Conservation (phyloP, 2,888 invertebrate species). For the Nomada hirtipes region DNA sequence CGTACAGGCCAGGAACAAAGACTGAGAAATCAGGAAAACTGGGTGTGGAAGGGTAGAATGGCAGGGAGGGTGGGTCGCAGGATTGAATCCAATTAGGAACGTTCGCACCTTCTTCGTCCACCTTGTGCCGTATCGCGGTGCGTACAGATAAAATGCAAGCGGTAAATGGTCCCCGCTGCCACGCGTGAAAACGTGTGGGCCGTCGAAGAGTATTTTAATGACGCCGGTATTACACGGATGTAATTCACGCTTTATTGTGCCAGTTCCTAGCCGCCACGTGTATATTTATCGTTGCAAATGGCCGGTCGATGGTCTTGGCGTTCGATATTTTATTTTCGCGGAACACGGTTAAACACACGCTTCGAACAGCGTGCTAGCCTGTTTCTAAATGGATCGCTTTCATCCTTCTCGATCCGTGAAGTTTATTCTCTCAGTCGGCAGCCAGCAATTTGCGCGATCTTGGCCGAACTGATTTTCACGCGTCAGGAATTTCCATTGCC, state of each 20-base stretch:
- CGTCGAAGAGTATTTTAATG: conserved; percentile 53
- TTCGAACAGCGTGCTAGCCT: background rate
- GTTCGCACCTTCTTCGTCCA: conserved; percentile 50
- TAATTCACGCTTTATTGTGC: conserved; percentile 57
- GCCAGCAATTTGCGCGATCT: conserved; percentile 28
- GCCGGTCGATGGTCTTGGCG: conserved; percentile 25
- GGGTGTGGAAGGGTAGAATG: too few relatives aligned
- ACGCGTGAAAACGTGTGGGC: conserved; percentile 41
- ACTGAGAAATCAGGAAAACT: background rate
- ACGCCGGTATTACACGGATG: conserved; percentile 41
- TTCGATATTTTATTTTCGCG: conserved; percentile 47
- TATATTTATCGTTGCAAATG: conserved; percentile 46
- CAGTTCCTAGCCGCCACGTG: conserved; percentile 26
- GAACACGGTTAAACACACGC: conserved; percentile 28
- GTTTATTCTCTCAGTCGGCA: conserved; percentile 24
- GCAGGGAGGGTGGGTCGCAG: background rate
- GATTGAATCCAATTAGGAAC: conserved; percentile 56
- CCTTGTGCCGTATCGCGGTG: conserved; percentile 12
- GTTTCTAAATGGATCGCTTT: conserved; percentile 22
- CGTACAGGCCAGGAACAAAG: background rate
- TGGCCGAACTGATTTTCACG: conserved; percentile 19
- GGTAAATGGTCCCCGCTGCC: conserved; percentile 34
- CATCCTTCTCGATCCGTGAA: conserved; percentile 6
- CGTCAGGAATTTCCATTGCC: conserved; percentile 6
- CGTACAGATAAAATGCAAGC: conserved; percentile 35